Conservation (phyloP, 2,888 invertebrate genomes). For the Strigamia maritima region DNA sequence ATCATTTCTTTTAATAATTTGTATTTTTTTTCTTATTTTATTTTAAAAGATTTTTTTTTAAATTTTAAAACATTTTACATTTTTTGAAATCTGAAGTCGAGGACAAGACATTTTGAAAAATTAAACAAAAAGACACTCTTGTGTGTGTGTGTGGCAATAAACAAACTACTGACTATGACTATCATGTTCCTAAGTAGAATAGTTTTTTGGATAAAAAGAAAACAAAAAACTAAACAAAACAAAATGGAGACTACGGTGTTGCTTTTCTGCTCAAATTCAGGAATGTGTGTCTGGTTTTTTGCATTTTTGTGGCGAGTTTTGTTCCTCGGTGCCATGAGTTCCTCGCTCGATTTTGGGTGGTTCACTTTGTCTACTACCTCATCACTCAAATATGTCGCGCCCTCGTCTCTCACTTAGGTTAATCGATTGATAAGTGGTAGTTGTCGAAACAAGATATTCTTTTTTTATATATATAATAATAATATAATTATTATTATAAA, state of each 20-base stretch:
- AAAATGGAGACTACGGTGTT: conserved; percentile 28
- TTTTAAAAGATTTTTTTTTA: conserved; percentile 7
- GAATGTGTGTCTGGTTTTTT: conserved; percentile 33
- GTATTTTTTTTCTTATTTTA: neutral
- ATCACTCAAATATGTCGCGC: conserved; percentile 32
- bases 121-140: conserved; percentile 21
- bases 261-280: conserved; percentile 34
- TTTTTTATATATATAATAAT: conserved; percentile 34
- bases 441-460: conserved; percentile 32
- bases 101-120: conserved; percentile 34
- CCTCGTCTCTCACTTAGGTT: conserved; percentile 32
- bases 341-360: conserved; percentile 33
- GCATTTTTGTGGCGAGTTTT: conserved; percentile 34
- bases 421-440: conserved; percentile 34
- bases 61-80: neutral
- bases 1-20: neutral
- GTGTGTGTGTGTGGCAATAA: conserved; percentile 35
- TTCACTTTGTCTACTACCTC: conserved; percentile 32
- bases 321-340: conserved; percentile 34
- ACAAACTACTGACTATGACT: conserved; percentile 35
- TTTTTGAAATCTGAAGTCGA: conserved; percentile 30
- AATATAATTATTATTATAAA: conserved; percentile 13
- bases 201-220: conserved; percentile 15
- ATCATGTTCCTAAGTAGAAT: conserved; percentile 32
- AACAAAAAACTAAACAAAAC: conserved; percentile 10